Conservation (phyloP, 2,113 vertebrate species). For the Micromys minutus region DNA sequence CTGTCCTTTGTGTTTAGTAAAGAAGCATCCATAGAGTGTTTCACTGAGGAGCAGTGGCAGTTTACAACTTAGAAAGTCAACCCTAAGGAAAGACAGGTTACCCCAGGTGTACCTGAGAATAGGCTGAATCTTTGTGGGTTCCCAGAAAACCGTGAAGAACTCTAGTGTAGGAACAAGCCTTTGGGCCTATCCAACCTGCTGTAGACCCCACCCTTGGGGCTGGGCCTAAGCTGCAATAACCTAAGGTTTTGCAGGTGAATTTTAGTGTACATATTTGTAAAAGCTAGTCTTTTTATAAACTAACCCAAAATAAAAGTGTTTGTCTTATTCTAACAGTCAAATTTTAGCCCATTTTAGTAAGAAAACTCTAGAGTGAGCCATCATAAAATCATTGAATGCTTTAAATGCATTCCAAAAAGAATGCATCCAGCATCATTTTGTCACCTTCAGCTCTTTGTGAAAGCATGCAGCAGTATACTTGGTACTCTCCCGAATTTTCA, state of each 20-base stretch:
- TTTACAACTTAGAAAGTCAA: not conserved
- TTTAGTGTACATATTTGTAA: not conserved
- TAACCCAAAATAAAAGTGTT: not conserved
- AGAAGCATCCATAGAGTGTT: not conserved
- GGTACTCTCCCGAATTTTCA: not conserved
- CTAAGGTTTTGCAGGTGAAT: not conserved
- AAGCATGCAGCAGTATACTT: not conserved
- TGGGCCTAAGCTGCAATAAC: not conserved
- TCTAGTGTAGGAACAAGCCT: not conserved
- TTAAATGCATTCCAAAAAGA: not conserved
- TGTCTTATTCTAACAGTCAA: not conserved
- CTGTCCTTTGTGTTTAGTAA: not conserved
- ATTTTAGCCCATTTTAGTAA: not conserved
- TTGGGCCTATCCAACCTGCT: not conserved
- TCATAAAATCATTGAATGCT: not conserved
- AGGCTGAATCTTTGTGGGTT: not conserved
- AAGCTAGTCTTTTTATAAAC: not conserved
- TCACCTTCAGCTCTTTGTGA: not conserved
- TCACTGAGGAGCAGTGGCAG: not conserved
- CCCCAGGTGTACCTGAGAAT: not conserved
- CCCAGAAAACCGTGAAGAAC: not conserved
- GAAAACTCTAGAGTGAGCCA: slow-evolving; percentile 1
- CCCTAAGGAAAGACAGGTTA: not conserved
- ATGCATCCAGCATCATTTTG: not conserved
- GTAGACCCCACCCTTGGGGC: not conserved